phyloP scores from a whole-genome alignment of 2,113 vertebrate species.

The Butorides virescens region DNA sequence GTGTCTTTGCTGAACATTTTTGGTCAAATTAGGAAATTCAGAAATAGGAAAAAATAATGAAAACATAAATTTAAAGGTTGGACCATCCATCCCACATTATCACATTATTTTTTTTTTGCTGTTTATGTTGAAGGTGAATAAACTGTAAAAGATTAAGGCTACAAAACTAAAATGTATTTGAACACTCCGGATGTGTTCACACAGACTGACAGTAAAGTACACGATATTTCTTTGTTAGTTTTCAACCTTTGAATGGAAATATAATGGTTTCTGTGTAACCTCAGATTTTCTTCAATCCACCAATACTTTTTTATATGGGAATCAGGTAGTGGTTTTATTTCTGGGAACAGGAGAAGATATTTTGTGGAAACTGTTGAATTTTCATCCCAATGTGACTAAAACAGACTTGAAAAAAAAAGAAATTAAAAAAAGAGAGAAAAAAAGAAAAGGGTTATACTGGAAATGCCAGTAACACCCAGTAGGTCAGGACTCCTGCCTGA shows the following conservation, averaged over 20 bases:
- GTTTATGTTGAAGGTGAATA: background rate
- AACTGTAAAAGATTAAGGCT: background rate
- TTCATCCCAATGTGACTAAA: background rate
- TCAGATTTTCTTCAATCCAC: background rate
- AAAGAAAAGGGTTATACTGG: background rate
- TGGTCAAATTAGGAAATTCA: background rate
- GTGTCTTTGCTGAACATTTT: background rate
- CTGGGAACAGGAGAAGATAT: background rate
- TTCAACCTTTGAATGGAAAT: background rate
- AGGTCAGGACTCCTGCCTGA: background rate
- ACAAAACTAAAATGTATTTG: background rate
- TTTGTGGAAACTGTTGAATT: background rate
- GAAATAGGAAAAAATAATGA: background rate
- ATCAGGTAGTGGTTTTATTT: background rate
- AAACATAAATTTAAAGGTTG: background rate
- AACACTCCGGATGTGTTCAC: background rate
- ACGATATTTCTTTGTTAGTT: background rate
- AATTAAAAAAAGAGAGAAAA: background rate
- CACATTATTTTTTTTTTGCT: background rate
- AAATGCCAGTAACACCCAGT: background rate
- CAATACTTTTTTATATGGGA: background rate
- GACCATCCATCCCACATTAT: background rate
- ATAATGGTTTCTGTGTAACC: background rate
- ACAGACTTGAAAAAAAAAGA: background rate
- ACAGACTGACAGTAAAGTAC: background rate